Base-by-base conservation (phyloP, 2,797 vertebrate genomes). In the Petrocephalus sullivani region DNA sequence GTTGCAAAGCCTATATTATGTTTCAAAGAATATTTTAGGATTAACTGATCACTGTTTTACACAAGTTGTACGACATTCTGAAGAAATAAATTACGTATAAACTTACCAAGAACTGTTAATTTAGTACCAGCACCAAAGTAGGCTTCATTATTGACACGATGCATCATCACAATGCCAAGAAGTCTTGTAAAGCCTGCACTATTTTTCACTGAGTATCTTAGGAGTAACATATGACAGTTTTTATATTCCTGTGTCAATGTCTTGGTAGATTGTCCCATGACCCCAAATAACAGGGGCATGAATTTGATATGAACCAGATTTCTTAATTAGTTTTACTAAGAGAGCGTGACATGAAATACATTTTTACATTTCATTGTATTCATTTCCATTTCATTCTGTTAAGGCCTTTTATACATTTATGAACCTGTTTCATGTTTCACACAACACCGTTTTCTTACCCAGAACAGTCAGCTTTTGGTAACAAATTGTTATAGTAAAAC, bases 81-180 rank as follows among this genome's bases (percentile, higher is more conserved):
- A 54, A 3, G 9, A 19, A 49, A 81, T 81, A 41, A 49, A 83
- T 53, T 5, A 41, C 2, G 33, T 14, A 7, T 12, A 4, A 81
- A 90, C 93, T 94, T 92, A 96, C 93, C 93, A 9, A 94, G 88
- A 89, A 92, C 91, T 0, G 91, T 94, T 41, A 96, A 90, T 90
- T 92, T 95, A 23, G 92, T 95, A 61, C 95, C 91, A 0, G 87
- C 4, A 5, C 95, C 93, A 6, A 96, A 97, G 87, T 89, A 92
- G 9, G 92, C 87, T 87, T 91, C 88, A 0, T 58, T 92, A 33
- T 92, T 94, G 87, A 19, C 94, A 95, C 93, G 96, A 88, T 56
- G 89, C 58, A 91, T 21, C 8, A 49, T 0, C 86, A 2, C 86
- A 85, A 75, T 60, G 86, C 86, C 93, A 90, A 93, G 94, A 96